A percentile compares a stretch with the other conserved stretches of the same genome.
These are phyloP conservation scores for Lordiphosa andalusiaca DNA, from an alignment of 2,888 invertebrate species.

Conservation along the genomic window DNA sequence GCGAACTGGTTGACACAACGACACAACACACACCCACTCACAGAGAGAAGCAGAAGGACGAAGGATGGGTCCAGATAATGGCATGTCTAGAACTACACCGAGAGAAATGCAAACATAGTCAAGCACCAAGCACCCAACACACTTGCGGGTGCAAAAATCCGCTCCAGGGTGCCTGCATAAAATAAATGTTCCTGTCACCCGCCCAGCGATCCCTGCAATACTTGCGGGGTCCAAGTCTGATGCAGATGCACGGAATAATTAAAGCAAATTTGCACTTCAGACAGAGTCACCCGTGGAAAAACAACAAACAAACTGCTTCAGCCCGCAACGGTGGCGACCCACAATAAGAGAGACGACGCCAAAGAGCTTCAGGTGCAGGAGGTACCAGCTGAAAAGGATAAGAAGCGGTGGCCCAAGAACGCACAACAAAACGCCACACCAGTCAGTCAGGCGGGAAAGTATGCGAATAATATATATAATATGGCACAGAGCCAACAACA, in stretches of 20 bases:
- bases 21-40: conserved; percentile 12
- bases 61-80: conserved; percentile 10
- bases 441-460: conserved; percentile 58
- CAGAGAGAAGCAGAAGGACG: background rate
- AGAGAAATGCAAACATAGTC: background rate
- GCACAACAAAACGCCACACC: conserved; percentile 48
- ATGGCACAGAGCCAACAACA: conserved; percentile 66
- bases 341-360: conserved; percentile 49
- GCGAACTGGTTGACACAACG: conserved; percentile 10
- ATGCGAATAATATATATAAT: conserved; percentile 54
- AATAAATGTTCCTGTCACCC: conserved; percentile 58
- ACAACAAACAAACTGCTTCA: conserved; percentile 44
- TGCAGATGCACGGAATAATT: conserved; percentile 75
- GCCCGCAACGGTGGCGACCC: conserved; percentile 55
- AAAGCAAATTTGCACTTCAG: conserved; percentile 79
- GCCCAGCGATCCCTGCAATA: conserved; percentile 21
- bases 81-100: conserved; percentile 13
- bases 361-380: conserved; percentile 17
- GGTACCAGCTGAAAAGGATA: conserved; percentile 13
- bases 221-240: conserved; percentile 30
- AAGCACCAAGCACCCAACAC: conserved; percentile 3
- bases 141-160: conserved; percentile 33
- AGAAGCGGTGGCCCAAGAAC: conserved; percentile 31
- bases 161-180: conserved; percentile 41
- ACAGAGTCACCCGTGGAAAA: conserved; percentile 61